A percentile compares a stretch with the other conserved stretches of the same genome.
These are phyloP conservation scores for Lepidothrix coronata DNA, from an alignment of 2,113 vertebrate genomes.

Conservation along the genomic window DNA sequence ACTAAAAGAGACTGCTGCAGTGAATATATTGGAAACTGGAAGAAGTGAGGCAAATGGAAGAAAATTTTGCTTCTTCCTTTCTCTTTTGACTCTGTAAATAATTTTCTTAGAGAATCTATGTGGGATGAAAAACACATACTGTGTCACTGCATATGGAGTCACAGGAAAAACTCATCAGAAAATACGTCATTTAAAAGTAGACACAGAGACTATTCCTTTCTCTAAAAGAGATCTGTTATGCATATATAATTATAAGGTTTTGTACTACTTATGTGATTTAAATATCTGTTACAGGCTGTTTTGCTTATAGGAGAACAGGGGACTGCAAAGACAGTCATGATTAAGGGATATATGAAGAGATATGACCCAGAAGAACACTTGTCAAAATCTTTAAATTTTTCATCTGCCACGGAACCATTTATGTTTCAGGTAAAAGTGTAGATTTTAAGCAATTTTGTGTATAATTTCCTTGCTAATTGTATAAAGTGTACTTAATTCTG, in stretches of 20 bases:
- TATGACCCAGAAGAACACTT: conserved; percentile 77
- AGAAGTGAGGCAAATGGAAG: background rate
- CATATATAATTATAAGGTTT: background rate
- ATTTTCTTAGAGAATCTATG: background rate
- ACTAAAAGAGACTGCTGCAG: background rate
- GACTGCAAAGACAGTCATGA: conserved; percentile 81
- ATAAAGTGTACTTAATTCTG: background rate
- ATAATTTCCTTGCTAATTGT: background rate
- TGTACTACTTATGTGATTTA: background rate
- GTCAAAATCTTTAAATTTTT: conserved; percentile 79
- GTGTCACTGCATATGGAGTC: background rate
- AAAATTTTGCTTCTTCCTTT: background rate
- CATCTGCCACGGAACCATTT: conserved; percentile 79
- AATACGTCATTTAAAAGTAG: background rate
- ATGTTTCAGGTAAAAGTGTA: conserved; percentile 78
- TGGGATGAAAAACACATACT: background rate
- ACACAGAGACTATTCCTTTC: background rate
- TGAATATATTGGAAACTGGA: background rate
- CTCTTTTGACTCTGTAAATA: background rate
- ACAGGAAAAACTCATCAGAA: background rate
- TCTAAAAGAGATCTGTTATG: background rate
- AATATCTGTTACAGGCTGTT: conserved; percentile 69
- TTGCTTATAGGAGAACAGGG: conserved; percentile 81
- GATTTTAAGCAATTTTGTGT: background rate
- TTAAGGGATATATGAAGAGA: conserved; percentile 79